These are phyloP conservation scores for Paramormyrops kingsleyae DNA, from an alignment of 2,113 vertebrate species.

Conservation along the genomic window DNA sequence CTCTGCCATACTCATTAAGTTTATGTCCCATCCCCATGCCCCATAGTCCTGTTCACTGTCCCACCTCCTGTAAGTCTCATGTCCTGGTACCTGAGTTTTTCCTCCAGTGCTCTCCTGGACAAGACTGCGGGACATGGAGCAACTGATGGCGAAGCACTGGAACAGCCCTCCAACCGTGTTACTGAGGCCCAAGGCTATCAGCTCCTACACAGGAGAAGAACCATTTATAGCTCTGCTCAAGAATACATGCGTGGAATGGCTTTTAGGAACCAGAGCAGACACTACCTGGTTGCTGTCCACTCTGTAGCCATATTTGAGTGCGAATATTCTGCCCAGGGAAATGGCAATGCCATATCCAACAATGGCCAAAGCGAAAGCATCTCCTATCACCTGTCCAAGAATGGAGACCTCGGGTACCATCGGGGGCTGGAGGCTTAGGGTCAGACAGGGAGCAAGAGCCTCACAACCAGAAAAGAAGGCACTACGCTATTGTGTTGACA, in stretches of 20 bases:
- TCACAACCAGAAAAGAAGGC: background rate
- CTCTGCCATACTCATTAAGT: background rate
- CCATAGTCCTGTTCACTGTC: background rate
- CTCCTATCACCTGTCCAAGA: constrained; percentile 69
- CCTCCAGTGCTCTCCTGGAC: constrained; percentile 85
- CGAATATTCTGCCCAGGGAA: constrained; percentile 89
- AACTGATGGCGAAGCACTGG: constrained; percentile 84
- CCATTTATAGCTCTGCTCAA: background rate
- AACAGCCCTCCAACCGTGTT: constrained; percentile 81
- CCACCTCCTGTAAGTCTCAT: background rate
- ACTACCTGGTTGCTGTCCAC: constrained; percentile 92
- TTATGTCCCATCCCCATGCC: background rate
- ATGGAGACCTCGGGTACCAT: constrained; percentile 49
- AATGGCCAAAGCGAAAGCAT: constrained; percentile 82
- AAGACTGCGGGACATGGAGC: constrained; percentile 88
- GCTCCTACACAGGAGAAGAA: constrained; percentile 61
- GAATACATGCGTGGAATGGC: background rate
- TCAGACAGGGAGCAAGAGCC: constrained; percentile 13
- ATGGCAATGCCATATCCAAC: constrained; percentile 89
- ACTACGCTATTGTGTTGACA: background rate
- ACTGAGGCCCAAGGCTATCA: constrained; percentile 79
- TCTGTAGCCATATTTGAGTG: constrained; percentile 86
- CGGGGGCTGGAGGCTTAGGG: constrained; percentile 69
- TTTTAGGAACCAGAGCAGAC: background rate
- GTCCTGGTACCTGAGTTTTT: constrained; percentile 74